Percentiles rank a stretch among this genome's conserved stretches.
These are phyloP conservation scores for Aphrocallistes beatrix DNA, from an alignment of 37 sponge, comb jelly and placozoan species.

Conservation along the genomic window DNA sequence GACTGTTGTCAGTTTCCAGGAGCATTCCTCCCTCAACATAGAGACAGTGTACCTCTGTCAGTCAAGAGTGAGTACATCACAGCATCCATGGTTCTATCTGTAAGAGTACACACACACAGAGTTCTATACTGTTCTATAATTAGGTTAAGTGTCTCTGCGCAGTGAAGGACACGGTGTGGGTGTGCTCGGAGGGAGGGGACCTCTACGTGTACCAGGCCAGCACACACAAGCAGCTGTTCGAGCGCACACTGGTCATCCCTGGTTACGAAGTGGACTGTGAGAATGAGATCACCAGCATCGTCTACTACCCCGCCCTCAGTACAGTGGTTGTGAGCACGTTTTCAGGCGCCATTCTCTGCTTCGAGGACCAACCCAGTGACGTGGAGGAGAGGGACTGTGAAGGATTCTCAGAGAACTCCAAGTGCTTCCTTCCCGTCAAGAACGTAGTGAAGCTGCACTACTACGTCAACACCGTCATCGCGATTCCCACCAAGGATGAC, in stretches of 20 bases:
- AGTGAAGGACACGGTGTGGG: slow-evolving; percentile 54
- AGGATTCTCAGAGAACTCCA: not conserved
- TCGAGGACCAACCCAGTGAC: not conserved
- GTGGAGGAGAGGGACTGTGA: slow-evolving; percentile 4
- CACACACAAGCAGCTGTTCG: slow-evolving; percentile 27
- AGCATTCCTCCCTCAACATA: not conserved
- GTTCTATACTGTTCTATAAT: slow-evolving; percentile 8
- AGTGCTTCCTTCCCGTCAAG: slow-evolving; percentile 9
- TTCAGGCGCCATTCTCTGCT: slow-evolving; percentile 4
- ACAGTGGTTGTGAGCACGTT: not conserved
- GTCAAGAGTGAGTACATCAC: not conserved
- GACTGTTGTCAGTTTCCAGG: not conserved
- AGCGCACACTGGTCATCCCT: slow-evolving; percentile 35
- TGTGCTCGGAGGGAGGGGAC: slow-evolving; percentile 48
- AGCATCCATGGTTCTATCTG: not conserved
- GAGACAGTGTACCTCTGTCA: not conserved
- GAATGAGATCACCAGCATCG: slow-evolving; percentile 6
- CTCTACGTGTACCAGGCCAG: slow-evolving; percentile 37
- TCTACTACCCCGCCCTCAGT: not conserved
- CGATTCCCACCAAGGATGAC: not conserved
- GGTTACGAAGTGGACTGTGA: slow-evolving; percentile 24
- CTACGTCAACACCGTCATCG: not conserved
- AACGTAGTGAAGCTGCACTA: not conserved
- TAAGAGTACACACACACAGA: not conserved
- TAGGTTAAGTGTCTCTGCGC: slow-evolving; percentile 49